phyloP scores from a whole-genome alignment of 2,888 invertebrate genomes.

The Acanthoscelides obtectus region DNA sequence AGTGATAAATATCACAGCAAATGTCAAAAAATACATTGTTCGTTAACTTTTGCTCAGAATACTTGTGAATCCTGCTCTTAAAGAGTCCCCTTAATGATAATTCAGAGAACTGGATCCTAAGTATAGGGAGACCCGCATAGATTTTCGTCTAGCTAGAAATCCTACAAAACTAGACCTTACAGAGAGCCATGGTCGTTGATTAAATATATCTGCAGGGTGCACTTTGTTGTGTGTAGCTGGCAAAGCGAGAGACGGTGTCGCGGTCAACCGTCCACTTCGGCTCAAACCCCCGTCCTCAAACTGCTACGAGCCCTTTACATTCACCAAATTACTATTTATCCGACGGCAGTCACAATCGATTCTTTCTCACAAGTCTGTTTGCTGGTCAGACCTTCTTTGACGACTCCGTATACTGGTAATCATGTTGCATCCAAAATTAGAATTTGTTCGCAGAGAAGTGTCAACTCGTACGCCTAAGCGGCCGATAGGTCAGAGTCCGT shows the following conservation, averaged over 20 bases:
- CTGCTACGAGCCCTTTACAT: slow-evolving; percentile 24
- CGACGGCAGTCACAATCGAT: slow-evolving; percentile 13
- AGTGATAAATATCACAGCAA: no score
- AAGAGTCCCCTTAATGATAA: no score
- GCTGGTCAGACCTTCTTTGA: slow-evolving; percentile 8
- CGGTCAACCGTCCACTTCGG: slow-evolving; percentile 23
- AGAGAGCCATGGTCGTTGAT: slow-evolving; percentile 13
- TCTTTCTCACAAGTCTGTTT: slow-evolving; percentile 16
- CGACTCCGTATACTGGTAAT: background rate
- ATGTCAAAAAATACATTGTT: no score
- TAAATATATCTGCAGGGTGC: slow-evolving; percentile 21
- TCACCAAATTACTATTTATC: slow-evolving; percentile 21
- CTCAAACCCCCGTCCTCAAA: no score
- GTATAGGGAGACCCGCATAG: background rate
- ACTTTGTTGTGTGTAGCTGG: slow-evolving; percentile 16
- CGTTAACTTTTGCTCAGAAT: no score
- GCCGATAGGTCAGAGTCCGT: no score
- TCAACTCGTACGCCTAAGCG: no score
- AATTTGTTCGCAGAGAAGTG: no score
- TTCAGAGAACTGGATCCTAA: no score
- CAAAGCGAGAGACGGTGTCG: slow-evolving; percentile 32
- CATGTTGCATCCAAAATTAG: background rate
- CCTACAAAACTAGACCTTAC: slow-evolving; percentile 7
- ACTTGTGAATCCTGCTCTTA: no score
- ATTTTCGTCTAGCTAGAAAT: background rate